Base-by-base conservation (phyloP, 2,888 invertebrate species). In the Troides helena region DNA sequence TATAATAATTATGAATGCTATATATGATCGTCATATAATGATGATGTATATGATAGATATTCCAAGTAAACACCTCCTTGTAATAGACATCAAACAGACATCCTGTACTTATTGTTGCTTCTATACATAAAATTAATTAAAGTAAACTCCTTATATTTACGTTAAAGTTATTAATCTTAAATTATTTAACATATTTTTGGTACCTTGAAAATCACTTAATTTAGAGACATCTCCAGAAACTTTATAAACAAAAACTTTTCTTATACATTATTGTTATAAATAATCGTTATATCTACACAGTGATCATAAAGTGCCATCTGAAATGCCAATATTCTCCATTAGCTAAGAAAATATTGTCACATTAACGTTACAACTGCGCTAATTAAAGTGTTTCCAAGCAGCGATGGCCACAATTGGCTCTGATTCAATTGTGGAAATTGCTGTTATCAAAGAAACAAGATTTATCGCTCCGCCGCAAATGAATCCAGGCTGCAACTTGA, bases 361-460 rank as follows among this genome's bases (percentile, higher is more conserved):
- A 56, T 64, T 64, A 50, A 18, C 46, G 50, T 64, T 64, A 63
- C 23, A 58, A 62, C 39, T 12, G 57, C 62, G 62, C 50, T 68
- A 68, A 68, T 68, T 68, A 68, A 68, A 62, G 46, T 68, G 68
- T 62, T 58, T 18, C 17, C 43, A 46, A 67, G 62, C 56, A 39
- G 25, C 62, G 53, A 59, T 53, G 56, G 62, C 62, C 62, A 12
- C 62, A 56, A 58, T 39, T 68, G 68, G 68, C 62, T 43, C 50
- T 7, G 62, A 62, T 68, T 68, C 68, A 68, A 68, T 58, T 62
- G 65, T 43, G 61, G 25, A 62, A 62, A 25, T 46, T 58, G 68
- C 46, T 57, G 62, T 56, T 63, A 62, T 62, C 62, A 58, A 63
- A 46, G 58, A 68, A 63, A 62, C 57, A 36, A 63, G 68, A 62